Percentiles rank a stretch among this genome's conserved stretches.
These are phyloP conservation scores for Andrena praecox DNA, from an alignment of 2,888 invertebrate species.

Conservation along the genomic window DNA sequence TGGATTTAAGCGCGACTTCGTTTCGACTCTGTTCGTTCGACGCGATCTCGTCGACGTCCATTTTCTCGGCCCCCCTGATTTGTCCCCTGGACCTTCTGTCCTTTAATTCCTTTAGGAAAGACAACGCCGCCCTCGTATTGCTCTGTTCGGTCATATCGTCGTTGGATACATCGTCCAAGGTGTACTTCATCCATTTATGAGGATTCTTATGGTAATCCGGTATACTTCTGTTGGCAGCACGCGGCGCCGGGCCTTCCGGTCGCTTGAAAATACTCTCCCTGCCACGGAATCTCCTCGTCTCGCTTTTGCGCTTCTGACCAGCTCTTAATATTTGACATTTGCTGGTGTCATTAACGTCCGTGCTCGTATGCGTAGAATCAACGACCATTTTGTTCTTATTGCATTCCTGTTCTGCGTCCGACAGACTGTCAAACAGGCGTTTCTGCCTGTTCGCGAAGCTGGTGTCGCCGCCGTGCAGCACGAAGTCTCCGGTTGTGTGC, in stretches of 20 bases:
- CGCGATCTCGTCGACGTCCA: conserved; percentile 69
- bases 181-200: conserved; percentile 93
- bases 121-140: conserved; percentile 91
- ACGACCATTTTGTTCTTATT: conserved; percentile 26
- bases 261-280: conserved; percentile 93
- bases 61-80: conserved; percentile 62
- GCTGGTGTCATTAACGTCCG: conserved; percentile 9
- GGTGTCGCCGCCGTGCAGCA: conserved; percentile 76
- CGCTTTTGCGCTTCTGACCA: conserved; percentile 85
- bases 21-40: neutral
- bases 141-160: conserved; percentile 92
- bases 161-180: conserved; percentile 90
- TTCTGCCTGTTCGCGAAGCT: conserved; percentile 88
- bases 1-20: conserved; percentile 50
- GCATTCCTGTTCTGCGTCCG: conserved; percentile 88
- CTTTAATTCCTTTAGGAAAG: conserved; percentile 90
- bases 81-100: conserved; percentile 83
- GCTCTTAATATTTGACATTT: conserved; percentile 76
- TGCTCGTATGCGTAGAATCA: neutral
- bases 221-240: conserved; percentile 83
- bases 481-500: conserved; percentile 65
- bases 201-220: conserved; percentile 90
- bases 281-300: conserved; percentile 88
- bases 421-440: conserved; percentile 89
- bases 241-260: conserved; percentile 88